These are phyloP conservation scores for Antechinus flavipes DNA, from an alignment of 2,113 vertebrate genomes.

Conservation along the genomic window DNA sequence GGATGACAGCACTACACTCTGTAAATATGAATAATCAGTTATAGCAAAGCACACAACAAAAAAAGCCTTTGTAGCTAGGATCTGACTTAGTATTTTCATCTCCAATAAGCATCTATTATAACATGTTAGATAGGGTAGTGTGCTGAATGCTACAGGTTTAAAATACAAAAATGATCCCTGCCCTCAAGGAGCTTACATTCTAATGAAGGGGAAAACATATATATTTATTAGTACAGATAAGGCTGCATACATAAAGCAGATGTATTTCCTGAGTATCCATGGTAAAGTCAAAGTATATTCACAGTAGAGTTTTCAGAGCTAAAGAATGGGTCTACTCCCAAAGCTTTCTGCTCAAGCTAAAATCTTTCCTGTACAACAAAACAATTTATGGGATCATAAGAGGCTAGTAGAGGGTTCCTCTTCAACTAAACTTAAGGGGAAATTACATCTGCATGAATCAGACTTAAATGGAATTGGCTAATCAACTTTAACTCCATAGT, in stretches of 20 bases:
- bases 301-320: slow-evolving; percentile 24
- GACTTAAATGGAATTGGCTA: neutral
- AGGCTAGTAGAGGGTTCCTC: slow-evolving; percentile 60
- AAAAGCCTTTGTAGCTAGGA: neutral
- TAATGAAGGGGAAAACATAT: neutral
- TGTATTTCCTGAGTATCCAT: neutral
- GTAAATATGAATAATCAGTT: neutral
- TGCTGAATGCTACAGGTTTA: neutral
- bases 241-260: neutral
- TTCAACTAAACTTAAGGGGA: slow-evolving; percentile 36
- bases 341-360: slow-evolving; percentile 23
- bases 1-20: neutral
- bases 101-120: neutral
- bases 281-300: neutral
- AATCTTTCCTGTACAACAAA: slow-evolving; percentile 34
- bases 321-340: slow-evolving; percentile 45
- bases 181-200: neutral
- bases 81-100: neutral
- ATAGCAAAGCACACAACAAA: neutral
- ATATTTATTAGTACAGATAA: neutral
- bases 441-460: neutral
- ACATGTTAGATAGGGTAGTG: neutral
- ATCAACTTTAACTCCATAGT: neutral
- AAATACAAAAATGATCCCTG: neutral
- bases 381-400: neutral